Percentiles rank a stretch among this genome's conserved stretches.
Evolutionary conservation across 2,797 vertebrate species (phyloP).

Genomic region (Esox lucius): DNA sequence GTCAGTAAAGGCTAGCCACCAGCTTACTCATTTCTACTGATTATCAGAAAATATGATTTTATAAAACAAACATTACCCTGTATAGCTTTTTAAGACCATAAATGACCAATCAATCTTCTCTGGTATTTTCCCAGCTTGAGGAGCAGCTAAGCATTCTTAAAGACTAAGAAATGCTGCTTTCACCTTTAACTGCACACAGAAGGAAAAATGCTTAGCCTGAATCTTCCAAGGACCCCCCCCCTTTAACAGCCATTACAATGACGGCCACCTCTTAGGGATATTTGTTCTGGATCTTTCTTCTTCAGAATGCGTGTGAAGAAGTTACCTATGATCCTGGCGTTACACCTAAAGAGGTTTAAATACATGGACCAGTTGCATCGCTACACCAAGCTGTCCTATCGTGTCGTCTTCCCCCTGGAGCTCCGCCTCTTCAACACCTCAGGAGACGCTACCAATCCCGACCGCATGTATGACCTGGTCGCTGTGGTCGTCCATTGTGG

Average conservation of each 20-base stretch:
- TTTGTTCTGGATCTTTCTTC: background rate
- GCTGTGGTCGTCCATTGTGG: conserved; percentile 92
- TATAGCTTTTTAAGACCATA: no score
- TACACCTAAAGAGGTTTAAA: conserved; percentile 86
- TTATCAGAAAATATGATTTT: no score
- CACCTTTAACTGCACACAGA: no score
- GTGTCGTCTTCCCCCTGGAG: conserved; percentile 93
- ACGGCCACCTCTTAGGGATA: background rate
- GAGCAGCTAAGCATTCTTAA: no score
- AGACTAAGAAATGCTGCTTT: no score
- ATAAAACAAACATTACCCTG: no score
- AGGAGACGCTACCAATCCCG: conserved; percentile 90
- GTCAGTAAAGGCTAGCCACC: no score
- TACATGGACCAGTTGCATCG: conserved; percentile 95
- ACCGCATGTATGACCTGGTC: conserved; percentile 92
- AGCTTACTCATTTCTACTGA: no score
- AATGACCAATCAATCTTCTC: no score
- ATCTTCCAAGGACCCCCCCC: no score
- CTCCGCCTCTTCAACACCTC: conserved; percentile 93
- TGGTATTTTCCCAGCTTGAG: no score
- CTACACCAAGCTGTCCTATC: conserved; percentile 92
- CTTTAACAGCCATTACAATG: background rate
- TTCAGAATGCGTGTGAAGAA: conserved; percentile 81
- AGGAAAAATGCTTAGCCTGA: no score
- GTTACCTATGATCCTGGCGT: conserved; percentile 81